These are phyloP conservation scores for Chrysopilus asiliformis DNA, from an alignment of 2,888 invertebrate genomes.

Conservation along the genomic window DNA sequence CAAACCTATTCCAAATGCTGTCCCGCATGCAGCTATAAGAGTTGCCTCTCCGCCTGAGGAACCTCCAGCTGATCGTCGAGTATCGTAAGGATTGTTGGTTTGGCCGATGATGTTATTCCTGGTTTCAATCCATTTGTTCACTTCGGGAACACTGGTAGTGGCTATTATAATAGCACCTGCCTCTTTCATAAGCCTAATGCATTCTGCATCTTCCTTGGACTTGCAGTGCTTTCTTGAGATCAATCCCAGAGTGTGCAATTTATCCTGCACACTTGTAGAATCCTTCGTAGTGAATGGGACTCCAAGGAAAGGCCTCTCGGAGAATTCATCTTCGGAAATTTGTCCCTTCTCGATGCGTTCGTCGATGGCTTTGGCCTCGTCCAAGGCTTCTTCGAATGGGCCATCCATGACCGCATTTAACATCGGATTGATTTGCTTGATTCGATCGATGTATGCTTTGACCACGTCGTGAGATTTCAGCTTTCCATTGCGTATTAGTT, in stretches of 20 bases:
- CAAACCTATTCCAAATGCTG: slow-evolving; percentile 68
- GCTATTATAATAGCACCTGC: slow-evolving; percentile 81
- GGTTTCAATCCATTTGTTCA: slow-evolving; percentile 84
- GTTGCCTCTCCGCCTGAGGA: slow-evolving; percentile 83
- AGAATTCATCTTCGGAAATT: slow-evolving; percentile 48
- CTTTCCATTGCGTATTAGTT: slow-evolving; percentile 49
- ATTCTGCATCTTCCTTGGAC: slow-evolving; percentile 63
- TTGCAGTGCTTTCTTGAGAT: slow-evolving; percentile 44
- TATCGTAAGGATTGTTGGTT: slow-evolving; percentile 85
- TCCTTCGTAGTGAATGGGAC: slow-evolving; percentile 91
- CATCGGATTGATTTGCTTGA: slow-evolving; percentile 52
- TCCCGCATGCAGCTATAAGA: slow-evolving; percentile 62
- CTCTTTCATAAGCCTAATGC: slow-evolving; percentile 53
- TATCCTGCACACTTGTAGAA: slow-evolving; percentile 63
- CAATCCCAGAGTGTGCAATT: slow-evolving; percentile 56
- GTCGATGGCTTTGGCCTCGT: slow-evolving; percentile 66
- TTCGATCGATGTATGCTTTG: slow-evolving; percentile 59
- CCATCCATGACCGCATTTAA: slow-evolving; percentile 76
- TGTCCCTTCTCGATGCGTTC: slow-evolving; percentile 44
- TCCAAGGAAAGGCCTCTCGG: slow-evolving; percentile 66
- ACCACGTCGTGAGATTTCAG: slow-evolving; percentile 58
- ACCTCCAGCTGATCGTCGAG: slow-evolving; percentile 74
- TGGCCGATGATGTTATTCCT: slow-evolving; percentile 79
- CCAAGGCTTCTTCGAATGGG: slow-evolving; percentile 60
- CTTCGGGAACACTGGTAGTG: slow-evolving; percentile 85